Evolutionary conservation across 35 echinoderm and acorn worm genomes (phyloP).

Genomic region (Ptychodera flava): DNA sequence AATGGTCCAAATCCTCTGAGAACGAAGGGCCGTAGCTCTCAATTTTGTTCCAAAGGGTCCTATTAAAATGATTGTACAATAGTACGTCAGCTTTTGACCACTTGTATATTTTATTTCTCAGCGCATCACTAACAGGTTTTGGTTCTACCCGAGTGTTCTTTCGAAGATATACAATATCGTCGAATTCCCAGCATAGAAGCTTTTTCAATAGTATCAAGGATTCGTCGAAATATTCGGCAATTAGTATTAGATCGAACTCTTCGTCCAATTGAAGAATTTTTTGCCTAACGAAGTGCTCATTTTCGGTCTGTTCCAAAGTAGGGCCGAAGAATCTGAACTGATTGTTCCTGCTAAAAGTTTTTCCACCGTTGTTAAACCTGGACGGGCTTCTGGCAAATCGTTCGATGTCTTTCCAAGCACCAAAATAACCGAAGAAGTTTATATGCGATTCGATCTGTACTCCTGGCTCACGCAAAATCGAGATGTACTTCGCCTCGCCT

Average conservation of each 20-base stretch:
- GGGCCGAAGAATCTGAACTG: neutral
- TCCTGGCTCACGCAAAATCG: neutral
- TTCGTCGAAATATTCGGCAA: conserved; percentile 12
- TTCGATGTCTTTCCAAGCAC: neutral
- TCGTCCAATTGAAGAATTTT: neutral
- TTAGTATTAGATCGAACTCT: neutral
- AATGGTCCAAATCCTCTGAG: conserved; percentile 43
- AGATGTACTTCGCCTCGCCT: neutral
- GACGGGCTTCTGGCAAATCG: neutral
- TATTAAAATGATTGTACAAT: conserved; percentile 74
- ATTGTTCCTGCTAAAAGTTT: neutral
- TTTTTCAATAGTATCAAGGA: conserved; percentile 15
- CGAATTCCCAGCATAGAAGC: neutral
- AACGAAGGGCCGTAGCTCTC: conserved; percentile 53
- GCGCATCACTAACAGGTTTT: neutral
- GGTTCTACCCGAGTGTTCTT: neutral
- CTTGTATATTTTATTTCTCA: conserved; percentile 27
- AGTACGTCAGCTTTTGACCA: conserved; percentile 63
- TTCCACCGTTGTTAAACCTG: neutral
- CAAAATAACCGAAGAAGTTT: neutral
- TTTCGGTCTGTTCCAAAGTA: neutral
- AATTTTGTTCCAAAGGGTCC: conserved; percentile 69
- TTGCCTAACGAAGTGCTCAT: neutral
- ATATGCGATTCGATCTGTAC: neutral
- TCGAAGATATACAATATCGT: neutral